A percentile compares a stretch with the other conserved stretches of the same genome.
Conservation (phyloP, 2,888 invertebrate species). For the Carcina quercana region DNA sequence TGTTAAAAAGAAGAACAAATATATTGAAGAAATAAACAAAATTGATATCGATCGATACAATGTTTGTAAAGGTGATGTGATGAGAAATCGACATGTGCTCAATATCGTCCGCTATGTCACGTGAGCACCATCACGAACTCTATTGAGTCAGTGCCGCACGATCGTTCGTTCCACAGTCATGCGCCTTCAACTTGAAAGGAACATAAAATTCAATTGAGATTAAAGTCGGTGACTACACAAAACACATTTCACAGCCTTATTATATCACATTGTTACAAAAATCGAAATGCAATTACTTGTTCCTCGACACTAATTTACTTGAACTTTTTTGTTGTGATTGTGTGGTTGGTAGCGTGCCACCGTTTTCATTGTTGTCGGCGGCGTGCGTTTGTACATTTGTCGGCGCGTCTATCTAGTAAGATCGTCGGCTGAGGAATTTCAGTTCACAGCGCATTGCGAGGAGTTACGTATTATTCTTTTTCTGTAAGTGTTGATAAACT, state of each 20-base stretch:
- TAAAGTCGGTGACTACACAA: slow-evolving; percentile 26
- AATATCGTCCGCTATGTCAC: slow-evolving; percentile 27
- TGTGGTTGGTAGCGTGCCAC: slow-evolving; percentile 16
- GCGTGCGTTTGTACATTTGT: slow-evolving; percentile 9
- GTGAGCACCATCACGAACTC: slow-evolving; percentile 39
- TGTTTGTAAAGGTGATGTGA: slow-evolving; percentile 2
- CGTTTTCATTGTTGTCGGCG: slow-evolving; percentile 14
- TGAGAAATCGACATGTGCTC: slow-evolving; percentile 13
- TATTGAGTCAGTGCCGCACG: slow-evolving; percentile 34
- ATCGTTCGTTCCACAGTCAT: slow-evolving; percentile 30
- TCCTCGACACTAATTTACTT: slow-evolving; percentile 15
- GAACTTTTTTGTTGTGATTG: slow-evolving; percentile 18
- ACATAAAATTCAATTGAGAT: slow-evolving; percentile 30
- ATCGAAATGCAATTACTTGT: slow-evolving; percentile 19
- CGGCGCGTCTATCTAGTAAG: slow-evolving; percentile 1
- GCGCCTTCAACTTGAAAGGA: slow-evolving; percentile 31
- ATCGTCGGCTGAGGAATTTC: neutral
- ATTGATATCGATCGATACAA: too few species aligned
- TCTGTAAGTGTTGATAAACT: too few species aligned
- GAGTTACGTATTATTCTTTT: too few species aligned
- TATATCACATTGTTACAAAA: slow-evolving; percentile 19
- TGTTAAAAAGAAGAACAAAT: too few species aligned
- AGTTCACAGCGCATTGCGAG: too few species aligned
- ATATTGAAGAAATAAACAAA: too few species aligned
- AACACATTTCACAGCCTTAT: slow-evolving; percentile 19